Base-by-base conservation (phyloP, 2,888 invertebrate genomes). In the Trichopria drosophilae region DNA sequence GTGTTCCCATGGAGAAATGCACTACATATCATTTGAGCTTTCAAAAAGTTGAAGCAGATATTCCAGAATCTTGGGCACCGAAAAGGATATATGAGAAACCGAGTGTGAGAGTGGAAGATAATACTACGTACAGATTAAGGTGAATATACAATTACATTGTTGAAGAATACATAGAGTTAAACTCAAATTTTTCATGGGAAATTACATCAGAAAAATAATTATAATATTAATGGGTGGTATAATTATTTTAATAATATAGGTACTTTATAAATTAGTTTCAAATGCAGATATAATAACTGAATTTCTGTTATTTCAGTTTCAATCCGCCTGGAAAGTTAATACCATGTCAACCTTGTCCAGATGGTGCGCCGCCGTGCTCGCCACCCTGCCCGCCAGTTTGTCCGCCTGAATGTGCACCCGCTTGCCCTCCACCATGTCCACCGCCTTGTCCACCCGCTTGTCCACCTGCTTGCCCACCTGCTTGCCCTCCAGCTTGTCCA, bases 111-210 rank as follows among this genome's bases (percentile, higher is more conserved):
- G 74, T 79, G 71, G 80, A 84, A 57, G 81, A 80, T 49, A 81
- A 82, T 22, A 85, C 85, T 0, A 72, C 84, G 0, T 83, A 85
- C 64, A 78, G 78, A 32, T 76, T 82, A 35, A 84, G 84, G 59
- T 85, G 28, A 47, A 32, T 35, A 31, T 4, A 24, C 16, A 26
- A 24, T 18, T 12, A 24, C 15, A 24, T 1, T 12, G 5, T 34
- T 2, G 22, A n/a, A n/a, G n/a, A n/a, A n/a, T n/a, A n/a, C n/a
- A n/a, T n/a, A n/a, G n/a, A n/a, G n/a, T n/a, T n/a, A n/a, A n/a
- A n/a, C n/a, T n/a, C n/a, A n/a, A n/a, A n/a, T n/a, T n/a, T n/a
- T n/a, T n/a, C n/a, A n/a, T n/a, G n/a, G n/a, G n/a, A n/a, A n/a
- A n/a, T n/a, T n/a, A n/a, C n/a, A n/a, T n/a, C n/a, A n/a, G n/a